A percentile compares a stretch with the other conserved stretches of the same genome.
Evolutionary conservation across 2,888 invertebrate species (phyloP).

Genomic region (Coenonympha glycerion): DNA sequence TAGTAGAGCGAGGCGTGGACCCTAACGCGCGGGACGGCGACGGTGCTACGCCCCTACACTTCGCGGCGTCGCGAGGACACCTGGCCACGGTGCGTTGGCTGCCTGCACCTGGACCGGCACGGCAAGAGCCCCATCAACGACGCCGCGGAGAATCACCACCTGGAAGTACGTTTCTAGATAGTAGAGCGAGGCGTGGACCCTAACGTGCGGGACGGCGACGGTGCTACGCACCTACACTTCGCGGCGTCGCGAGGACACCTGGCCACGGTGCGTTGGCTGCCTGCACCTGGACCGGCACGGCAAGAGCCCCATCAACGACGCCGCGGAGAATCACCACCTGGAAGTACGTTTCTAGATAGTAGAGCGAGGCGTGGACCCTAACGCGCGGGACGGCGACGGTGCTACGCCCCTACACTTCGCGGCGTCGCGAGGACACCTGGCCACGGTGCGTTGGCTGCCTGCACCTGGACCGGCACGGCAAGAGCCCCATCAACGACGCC

Average conservation of each 20-base stretch:
- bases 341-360: conserved; percentile 85
- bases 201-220: conserved; percentile 90
- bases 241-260: conserved; percentile 90
- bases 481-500: conserved; percentile 93
- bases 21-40: conserved; percentile 91
- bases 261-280: conserved; percentile 87
- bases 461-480: conserved; percentile 89
- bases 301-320: conserved; percentile 93
- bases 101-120: conserved; percentile 86
- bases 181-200: conserved; percentile 89
- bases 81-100: conserved; percentile 88
- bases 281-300: conserved; percentile 89
- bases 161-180: conserved; percentile 84
- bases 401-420: conserved; percentile 93
- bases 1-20: conserved; percentile 88
- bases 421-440: conserved; percentile 87
- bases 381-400: conserved; percentile 90
- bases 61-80: conserved; percentile 90
- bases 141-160: conserved; percentile 92
- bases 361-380: conserved; percentile 89
- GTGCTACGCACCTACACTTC: conserved; percentile 91
- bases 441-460: conserved; percentile 89
- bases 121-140: conserved; percentile 94
- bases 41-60: conserved; percentile 92
- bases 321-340: conserved; percentile 92